Conservation (phyloP, 1,140 invertebrate genomes). For the Vanessa atalanta region DNA sequence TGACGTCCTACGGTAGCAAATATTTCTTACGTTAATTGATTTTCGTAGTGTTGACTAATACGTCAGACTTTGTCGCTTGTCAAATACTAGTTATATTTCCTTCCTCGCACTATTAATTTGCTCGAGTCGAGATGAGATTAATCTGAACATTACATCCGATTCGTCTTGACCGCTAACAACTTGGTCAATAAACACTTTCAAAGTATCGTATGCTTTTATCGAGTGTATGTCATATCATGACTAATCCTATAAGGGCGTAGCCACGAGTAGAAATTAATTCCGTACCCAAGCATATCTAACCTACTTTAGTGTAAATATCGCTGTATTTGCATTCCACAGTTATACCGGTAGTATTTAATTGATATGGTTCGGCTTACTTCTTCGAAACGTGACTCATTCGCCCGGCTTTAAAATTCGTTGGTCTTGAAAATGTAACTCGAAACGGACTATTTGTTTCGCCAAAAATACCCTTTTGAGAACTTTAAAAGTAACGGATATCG, state of each 20-base stretch:
- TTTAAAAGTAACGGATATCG: slow-evolving; percentile 30
- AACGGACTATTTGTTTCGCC: slow-evolving; percentile 20
- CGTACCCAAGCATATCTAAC: slow-evolving; percentile 16
- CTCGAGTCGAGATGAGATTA: background rate
- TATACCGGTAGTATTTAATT: slow-evolving; percentile 32
- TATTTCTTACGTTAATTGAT: slow-evolving; percentile 15
- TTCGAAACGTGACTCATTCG: slow-evolving; percentile 32
- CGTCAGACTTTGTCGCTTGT: background rate
- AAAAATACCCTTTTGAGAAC: slow-evolving; percentile 21
- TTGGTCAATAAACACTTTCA: background rate
- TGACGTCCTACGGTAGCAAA: slow-evolving; percentile 4
- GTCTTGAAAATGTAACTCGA: slow-evolving; percentile 30
- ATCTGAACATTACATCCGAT: background rate
- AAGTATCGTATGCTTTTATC: background rate
- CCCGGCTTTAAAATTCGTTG: slow-evolving; percentile 22
- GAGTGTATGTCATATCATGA: slow-evolving; percentile 6
- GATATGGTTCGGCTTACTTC: slow-evolving; percentile 24
- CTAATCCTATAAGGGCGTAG: slow-evolving; percentile 9
- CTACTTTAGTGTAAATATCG: slow-evolving; percentile 27
- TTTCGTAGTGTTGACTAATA: slow-evolving; percentile 6
- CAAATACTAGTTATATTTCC: background rate
- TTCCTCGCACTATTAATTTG: background rate
- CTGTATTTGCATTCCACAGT: slow-evolving; percentile 31
- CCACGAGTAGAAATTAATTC: slow-evolving; percentile 9
- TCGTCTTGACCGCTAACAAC: background rate